Conservation (phyloP, 2,888 invertebrate species). For the Xestia xanthographa region DNA sequence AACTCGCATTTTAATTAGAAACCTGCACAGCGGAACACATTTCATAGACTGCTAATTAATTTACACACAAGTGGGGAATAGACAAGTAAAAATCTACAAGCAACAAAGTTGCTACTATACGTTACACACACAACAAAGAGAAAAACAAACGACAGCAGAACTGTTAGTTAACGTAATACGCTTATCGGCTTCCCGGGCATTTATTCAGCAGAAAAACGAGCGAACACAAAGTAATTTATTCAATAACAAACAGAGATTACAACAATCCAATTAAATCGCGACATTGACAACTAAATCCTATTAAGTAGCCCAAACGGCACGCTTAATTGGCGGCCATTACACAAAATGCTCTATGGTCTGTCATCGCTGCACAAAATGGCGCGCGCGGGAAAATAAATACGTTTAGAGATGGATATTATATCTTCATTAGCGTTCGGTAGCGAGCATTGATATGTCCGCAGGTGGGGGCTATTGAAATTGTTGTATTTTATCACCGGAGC, state of each 20-base stretch:
- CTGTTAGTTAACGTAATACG: constrained; percentile 40
- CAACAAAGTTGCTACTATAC: constrained; percentile 21
- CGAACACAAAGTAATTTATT: constrained; percentile 69
- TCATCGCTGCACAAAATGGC: constrained; percentile 85
- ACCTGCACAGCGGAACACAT: constrained; percentile 36
- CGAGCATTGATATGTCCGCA: constrained; percentile 88
- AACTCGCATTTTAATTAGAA: constrained; percentile 39
- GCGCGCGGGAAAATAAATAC: constrained; percentile 87
- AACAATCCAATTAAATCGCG: constrained; percentile 87
- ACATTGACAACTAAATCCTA: constrained; percentile 90
- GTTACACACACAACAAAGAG: constrained; percentile 13
- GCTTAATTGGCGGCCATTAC: constrained; percentile 89
- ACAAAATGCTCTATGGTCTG: constrained; percentile 85
- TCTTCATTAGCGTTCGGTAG: constrained; percentile 88
- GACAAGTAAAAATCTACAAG: constrained; percentile 18
- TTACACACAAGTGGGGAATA: constrained; percentile 29
- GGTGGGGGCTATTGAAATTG: constrained; percentile 88
- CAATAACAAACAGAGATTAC: constrained; percentile 81
- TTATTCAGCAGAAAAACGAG: constrained; percentile 59
- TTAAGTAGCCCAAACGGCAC: constrained; percentile 81
- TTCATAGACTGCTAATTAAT: constrained; percentile 46
- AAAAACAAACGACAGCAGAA: constrained; percentile 28
- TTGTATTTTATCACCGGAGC: constrained; percentile 86
- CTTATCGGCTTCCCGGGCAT: constrained; percentile 53
- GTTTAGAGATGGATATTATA: constrained; percentile 89